Conservation (phyloP, 2,797 vertebrate genomes). For the Gambelia wislizenii region DNA sequence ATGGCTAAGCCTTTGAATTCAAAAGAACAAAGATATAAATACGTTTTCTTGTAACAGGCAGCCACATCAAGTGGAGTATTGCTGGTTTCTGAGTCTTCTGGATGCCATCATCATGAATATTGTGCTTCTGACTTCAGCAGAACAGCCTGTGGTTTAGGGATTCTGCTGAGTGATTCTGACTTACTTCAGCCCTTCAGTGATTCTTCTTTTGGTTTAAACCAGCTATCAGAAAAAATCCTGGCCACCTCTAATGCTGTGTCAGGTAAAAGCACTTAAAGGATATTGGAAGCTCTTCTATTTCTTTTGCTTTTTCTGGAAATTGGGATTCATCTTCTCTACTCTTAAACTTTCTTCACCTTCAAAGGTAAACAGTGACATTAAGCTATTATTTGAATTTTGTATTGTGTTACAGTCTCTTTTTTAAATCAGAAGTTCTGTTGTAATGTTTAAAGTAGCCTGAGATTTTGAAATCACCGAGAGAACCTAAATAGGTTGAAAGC, state of each 20-base stretch:
- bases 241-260: constrained; percentile 51
- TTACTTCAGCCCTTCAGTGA: constrained; percentile 63
- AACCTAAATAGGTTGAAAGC: neutral
- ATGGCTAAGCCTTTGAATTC: too few species aligned
- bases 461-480: neutral
- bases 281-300: constrained; percentile 18
- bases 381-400: neutral
- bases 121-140: constrained; percentile 32
- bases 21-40: constrained; percentile 14
- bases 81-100: constrained; percentile 18
- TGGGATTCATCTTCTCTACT: constrained; percentile 33
- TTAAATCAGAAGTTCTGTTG: neutral
- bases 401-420: neutral
- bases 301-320: constrained; percentile 36
- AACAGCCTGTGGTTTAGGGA: constrained; percentile 58
- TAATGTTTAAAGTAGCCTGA: neutral
- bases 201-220: constrained; percentile 47
- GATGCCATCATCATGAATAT: constrained; percentile 21
- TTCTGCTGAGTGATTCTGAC: constrained; percentile 70
- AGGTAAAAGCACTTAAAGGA: constrained; percentile 72
- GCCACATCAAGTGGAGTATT: constrained; percentile 37
- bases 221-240: constrained; percentile 47
- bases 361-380: constrained; percentile 31
- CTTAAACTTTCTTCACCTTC: constrained; percentile 38
- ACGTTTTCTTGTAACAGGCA: constrained; percentile 54